Percentiles rank a stretch among this genome's conserved stretches.
These are phyloP conservation scores for Papilio aristodemus DNA, from an alignment of 1,140 invertebrate genomes.

Conservation along the genomic window DNA sequence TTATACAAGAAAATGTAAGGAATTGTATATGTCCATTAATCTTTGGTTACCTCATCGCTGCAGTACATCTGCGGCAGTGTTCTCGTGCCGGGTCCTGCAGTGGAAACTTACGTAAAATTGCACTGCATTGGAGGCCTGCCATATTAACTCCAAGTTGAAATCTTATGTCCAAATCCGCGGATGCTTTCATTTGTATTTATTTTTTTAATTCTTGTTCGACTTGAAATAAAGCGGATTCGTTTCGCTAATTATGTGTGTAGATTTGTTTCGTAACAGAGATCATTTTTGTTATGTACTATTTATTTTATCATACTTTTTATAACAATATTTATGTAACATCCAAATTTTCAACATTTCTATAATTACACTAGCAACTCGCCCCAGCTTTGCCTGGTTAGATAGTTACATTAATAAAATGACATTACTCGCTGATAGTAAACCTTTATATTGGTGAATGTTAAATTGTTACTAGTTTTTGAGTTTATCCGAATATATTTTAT, in stretches of 20 bases:
- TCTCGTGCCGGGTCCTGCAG: conserved; percentile 4
- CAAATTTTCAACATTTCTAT: too few species aligned
- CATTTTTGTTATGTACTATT: background rate
- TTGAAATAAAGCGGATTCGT: background rate
- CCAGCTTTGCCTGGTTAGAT: too few species aligned
- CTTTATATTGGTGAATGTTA: too few species aligned
- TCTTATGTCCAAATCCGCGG: background rate
- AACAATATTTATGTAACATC: too few species aligned
- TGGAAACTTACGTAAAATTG: conserved; percentile 11
- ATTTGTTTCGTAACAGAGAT: background rate
- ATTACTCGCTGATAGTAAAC: too few species aligned
- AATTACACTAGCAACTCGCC: too few species aligned
- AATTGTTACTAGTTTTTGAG: too few species aligned
- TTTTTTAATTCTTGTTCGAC: background rate
- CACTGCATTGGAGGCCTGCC: conserved; percentile 14
- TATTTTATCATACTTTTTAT: background rate
- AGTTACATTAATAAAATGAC: too few species aligned
- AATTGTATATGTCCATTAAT: background rate
- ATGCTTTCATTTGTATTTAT: background rate
- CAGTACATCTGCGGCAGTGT: conserved; percentile 13
- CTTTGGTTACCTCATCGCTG: background rate
- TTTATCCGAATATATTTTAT: too few species aligned
- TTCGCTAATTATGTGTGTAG: background rate
- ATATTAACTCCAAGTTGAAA: background rate
- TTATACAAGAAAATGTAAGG: background rate